A percentile compares a stretch with the other conserved stretches of the same genome.
These are phyloP conservation scores for Nipponia nippon DNA, from an alignment of 2,113 vertebrate genomes.

Conservation along the genomic window DNA sequence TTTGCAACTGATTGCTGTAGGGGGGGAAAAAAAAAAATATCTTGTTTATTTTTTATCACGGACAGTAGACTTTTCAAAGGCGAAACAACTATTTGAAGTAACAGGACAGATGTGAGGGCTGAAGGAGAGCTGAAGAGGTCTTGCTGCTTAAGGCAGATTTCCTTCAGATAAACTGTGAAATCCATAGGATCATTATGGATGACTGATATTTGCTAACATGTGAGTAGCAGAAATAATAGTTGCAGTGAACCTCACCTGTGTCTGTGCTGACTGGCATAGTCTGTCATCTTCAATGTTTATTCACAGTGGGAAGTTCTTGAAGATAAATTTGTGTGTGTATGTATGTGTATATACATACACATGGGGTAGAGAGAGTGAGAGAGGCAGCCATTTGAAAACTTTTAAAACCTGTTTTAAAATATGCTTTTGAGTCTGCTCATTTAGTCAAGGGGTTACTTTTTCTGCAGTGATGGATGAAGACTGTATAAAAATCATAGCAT, in stretches of 20 bases:
- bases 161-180: background rate
- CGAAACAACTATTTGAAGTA: background rate
- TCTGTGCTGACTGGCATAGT: background rate
- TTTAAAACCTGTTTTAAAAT: background rate
- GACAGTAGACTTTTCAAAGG: background rate
- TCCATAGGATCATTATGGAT: background rate
- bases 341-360: background rate
- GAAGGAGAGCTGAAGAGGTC: conserved; percentile 2
- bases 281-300: background rate
- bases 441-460: background rate
- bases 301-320: background rate
- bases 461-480: background rate
- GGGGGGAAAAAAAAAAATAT: too few relatives aligned
- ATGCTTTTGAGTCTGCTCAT: background rate
- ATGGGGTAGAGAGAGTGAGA: background rate
- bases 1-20: background rate
- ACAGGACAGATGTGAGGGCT: background rate
- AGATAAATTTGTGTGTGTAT: background rate
- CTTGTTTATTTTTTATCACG: background rate
- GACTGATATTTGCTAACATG: background rate
- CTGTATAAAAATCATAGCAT: background rate
- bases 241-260: background rate
- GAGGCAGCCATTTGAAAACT: background rate
- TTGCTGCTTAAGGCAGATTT: background rate
- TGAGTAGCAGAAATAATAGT: background rate